phyloP scores from a whole-genome alignment of 2,797 vertebrate genomes.

The Malurus leucopterus region DNA sequence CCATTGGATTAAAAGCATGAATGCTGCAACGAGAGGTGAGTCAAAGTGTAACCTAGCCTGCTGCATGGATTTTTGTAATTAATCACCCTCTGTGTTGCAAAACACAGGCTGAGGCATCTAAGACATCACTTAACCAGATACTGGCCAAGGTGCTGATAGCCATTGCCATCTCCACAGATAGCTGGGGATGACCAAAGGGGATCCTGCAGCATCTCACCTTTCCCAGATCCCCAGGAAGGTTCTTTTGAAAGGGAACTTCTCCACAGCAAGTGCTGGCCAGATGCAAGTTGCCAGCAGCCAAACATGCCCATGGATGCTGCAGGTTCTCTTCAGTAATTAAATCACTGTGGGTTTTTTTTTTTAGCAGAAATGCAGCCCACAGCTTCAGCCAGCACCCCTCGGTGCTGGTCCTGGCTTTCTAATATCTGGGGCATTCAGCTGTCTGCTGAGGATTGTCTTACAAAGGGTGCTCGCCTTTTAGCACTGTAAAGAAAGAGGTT shows the following conservation, averaged over 20 bases:
- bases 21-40: background rate
- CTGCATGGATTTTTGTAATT: background rate
- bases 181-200: background rate
- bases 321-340: background rate
- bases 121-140: background rate
- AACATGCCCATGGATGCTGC: background rate
- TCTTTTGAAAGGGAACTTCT: background rate
- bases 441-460: background rate
- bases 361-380: background rate
- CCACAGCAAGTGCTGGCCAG: background rate
- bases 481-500: background rate
- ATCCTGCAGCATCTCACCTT: background rate
- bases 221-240: background rate
- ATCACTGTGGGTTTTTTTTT: background rate
- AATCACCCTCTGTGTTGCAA: background rate
- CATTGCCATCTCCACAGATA: background rate
- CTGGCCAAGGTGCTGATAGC: background rate
- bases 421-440: background rate
- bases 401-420: background rate
- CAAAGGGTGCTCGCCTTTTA: background rate
- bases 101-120: background rate
- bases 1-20: background rate
- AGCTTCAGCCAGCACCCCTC: background rate
- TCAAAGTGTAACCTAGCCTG: background rate
- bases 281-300: background rate